Evolutionary conservation across 2,888 invertebrate species (phyloP), one percentile per base, ranked within the genome.

Genomic region (Plagodis pulveraria): DNA sequence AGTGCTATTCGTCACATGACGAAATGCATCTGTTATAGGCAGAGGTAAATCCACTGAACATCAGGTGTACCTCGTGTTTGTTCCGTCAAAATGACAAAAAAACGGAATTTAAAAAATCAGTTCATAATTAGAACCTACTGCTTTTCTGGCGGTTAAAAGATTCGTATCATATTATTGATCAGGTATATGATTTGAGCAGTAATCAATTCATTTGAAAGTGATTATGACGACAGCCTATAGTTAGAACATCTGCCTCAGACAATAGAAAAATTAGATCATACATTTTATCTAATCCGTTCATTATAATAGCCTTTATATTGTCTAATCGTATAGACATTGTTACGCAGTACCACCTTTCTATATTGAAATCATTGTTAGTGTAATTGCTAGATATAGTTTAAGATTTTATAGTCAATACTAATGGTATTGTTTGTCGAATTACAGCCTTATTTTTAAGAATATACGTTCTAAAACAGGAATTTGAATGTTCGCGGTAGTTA

Each of bases 231-330:
- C 22, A 22, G 22, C 22, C 22, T 22, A 22, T 22, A 22, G 22
- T 44, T 38, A 10, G 22, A 57, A 51, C 72, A 72, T 74, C 73
- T 72, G 70, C 66, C 54, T 70, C 67, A 71, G 72, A 78, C 80
- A 79, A 80, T 76, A 67, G 71, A 48, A 53, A 70, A 75, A 76
- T 81, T 75, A 78, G 62, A 78, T 54, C 71, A 61, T 62, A 47
- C 70, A 75, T 76, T 83, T 22, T 78, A 80, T 72, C 75, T 79
- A 80, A 81, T 73, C 61, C 57, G 66, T 67, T 72, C 71, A 73
- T 70, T 74, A 81, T 82, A 83, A 81, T 83, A 75, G 71, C 70
- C 69, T 70, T 69, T 68, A 71, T 74, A 74, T 63, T 45, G 41
- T 70, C 22, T 72, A 72, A 74, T 75, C 62, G 67, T 64, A 66